phyloP scores from a whole-genome alignment of 2,113 vertebrate genomes.

The Cnemophilus loriae region DNA sequence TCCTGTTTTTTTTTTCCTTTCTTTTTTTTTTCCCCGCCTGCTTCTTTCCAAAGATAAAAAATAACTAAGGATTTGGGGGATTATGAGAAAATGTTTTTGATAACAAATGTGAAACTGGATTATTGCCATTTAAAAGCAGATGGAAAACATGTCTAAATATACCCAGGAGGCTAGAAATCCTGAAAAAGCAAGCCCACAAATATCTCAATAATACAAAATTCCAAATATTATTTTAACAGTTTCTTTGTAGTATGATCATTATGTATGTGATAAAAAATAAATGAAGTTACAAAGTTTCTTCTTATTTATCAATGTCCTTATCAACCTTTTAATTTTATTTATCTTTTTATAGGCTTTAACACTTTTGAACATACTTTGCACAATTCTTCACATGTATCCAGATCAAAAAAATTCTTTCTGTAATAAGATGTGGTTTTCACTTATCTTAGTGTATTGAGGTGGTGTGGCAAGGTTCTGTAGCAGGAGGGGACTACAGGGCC shows the following conservation, averaged over 20 bases:
- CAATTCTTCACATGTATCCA: neutral
- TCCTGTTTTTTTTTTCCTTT: rapidly evolving
- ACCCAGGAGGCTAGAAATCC: neutral
- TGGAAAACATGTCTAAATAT: neutral
- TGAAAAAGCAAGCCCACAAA: neutral
- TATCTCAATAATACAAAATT: neutral
- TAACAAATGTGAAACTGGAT: neutral
- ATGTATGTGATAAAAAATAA: neutral
- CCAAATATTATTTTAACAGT: neutral
- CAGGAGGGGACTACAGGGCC: neutral
- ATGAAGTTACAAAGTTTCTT: rapidly evolving
- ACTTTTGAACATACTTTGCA: neutral
- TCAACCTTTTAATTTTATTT: neutral
- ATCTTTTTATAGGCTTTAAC: neutral
- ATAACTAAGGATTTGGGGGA: neutral
- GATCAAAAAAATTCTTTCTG: neutral
- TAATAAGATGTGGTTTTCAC: neutral
- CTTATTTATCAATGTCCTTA: neutral
- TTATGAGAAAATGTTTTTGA: neutral
- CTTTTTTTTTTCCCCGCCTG: rapidly evolving
- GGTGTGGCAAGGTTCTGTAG: neutral
- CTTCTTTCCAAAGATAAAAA: neutral
- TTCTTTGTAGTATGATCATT: neutral
- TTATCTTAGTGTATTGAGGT: neutral
- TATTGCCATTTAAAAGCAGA: neutral